These are phyloP conservation scores for Clostera curtula DNA, from an alignment of 2,888 invertebrate genomes.

Conservation along the genomic window DNA sequence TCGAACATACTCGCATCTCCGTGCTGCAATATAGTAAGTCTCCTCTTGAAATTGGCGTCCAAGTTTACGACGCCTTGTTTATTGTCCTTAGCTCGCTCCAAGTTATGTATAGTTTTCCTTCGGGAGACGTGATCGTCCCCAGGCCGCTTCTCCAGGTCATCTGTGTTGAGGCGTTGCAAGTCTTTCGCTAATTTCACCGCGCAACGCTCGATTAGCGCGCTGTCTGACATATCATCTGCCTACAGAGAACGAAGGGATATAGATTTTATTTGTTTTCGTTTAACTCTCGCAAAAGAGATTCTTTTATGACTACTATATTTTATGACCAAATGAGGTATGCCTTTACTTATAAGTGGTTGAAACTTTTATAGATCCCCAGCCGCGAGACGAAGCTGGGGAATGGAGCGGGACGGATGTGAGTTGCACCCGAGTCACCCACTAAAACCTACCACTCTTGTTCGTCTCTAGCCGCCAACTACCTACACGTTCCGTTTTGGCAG, in stretches of 20 bases:
- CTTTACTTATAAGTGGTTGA: no score
- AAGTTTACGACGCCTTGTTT: conserved; percentile 90
- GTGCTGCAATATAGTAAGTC: conserved; percentile 87
- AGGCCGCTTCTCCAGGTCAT: conserved; percentile 83
- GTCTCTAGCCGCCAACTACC: no score
- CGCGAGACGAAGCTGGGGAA: no score
- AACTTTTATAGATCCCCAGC: no score
- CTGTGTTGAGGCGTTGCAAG: conserved; percentile 87
- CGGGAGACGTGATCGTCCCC: conserved; percentile 86
- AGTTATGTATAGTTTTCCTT: conserved; percentile 89
- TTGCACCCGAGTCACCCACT: no score
- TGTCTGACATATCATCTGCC: conserved; percentile 88
- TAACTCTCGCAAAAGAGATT: no score
- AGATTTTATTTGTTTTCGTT: no score
- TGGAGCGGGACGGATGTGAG: no score
- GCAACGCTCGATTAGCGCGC: conserved; percentile 88
- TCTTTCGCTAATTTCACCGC: conserved; percentile 93
- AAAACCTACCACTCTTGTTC: no score
- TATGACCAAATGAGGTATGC: no score
- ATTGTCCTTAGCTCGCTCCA: conserved; percentile 88
- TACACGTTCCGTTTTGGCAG: no score
- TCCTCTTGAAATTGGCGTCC: conserved; percentile 94
- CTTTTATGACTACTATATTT: no score
- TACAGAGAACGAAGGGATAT: conserved; percentile 33
- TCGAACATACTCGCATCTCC: conserved; percentile 73